Conservation (phyloP, 2,888 invertebrate species). For the Theodoxus fluviatilis region DNA sequence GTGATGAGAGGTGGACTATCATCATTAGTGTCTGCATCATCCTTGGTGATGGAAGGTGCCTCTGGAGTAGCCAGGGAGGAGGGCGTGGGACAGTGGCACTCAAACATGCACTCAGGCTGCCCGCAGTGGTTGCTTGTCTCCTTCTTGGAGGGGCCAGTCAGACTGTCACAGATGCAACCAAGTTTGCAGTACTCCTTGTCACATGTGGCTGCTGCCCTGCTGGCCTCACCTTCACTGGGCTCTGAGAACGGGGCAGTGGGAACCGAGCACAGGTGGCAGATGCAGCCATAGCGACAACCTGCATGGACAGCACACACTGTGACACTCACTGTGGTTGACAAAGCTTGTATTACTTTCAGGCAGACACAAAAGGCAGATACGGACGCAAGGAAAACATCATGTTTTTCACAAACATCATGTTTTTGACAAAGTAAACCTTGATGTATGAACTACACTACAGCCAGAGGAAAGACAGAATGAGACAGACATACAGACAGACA, state of each 20-base stretch:
- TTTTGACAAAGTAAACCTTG: too few relatives aligned
- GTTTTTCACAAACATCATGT: too few relatives aligned
- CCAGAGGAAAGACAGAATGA: too few relatives aligned
- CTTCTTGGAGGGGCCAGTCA: conserved; percentile 28
- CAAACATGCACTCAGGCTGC: conserved; percentile 45
- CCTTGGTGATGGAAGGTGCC: neutral
- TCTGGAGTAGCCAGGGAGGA: too few relatives aligned
- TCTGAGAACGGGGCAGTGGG: conserved; percentile 29
- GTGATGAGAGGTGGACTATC: conserved; percentile 6
- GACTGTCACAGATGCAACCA: conserved; percentile 58
- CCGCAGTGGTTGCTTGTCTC: conserved; percentile 35
- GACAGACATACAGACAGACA: too few relatives aligned
- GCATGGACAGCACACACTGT: too few relatives aligned
- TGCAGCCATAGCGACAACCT: conserved; percentile 60
- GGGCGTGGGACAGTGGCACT: conserved; percentile 48
- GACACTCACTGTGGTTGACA: too few relatives aligned
- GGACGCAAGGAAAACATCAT: neutral
- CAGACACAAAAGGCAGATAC: conserved; percentile 1
- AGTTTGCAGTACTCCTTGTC: conserved; percentile 59
- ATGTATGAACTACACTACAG: too few relatives aligned
- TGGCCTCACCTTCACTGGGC: neutral
- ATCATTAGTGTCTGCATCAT: neutral
- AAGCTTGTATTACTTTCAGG: too few relatives aligned
- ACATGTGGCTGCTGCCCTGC: conserved; percentile 44
- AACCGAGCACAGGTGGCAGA: conserved; percentile 55